These are phyloP conservation scores for Vidua chalybeata DNA, from an alignment of 2,113 vertebrate genomes.

Conservation along the genomic window DNA sequence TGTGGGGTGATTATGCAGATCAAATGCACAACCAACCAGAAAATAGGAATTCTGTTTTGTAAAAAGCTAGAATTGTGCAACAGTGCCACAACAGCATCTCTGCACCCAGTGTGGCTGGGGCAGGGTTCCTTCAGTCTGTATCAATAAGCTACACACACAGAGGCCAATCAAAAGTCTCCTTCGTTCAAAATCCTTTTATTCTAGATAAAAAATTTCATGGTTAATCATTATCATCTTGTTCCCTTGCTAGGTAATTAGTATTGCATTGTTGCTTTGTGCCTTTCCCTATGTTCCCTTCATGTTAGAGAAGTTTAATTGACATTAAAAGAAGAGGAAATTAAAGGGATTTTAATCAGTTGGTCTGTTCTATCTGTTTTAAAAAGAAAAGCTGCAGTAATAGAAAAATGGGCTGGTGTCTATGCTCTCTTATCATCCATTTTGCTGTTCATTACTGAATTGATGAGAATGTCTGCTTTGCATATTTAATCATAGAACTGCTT, in stretches of 20 bases:
- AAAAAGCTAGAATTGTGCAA: not conserved
- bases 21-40: slow-evolving; percentile 30
- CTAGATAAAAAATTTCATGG: slow-evolving; percentile 50
- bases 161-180: not conserved
- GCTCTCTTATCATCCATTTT: slow-evolving; percentile 41
- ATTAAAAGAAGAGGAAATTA: slow-evolving; percentile 61
- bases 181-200: slow-evolving; percentile 1
- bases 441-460: slow-evolving; percentile 41
- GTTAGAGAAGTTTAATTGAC: slow-evolving; percentile 66
- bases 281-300: slow-evolving; percentile 51
- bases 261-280: slow-evolving; percentile 64
- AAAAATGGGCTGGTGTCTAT: slow-evolving; percentile 47
- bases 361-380: slow-evolving; percentile 51
- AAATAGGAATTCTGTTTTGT: slow-evolving; percentile 14
- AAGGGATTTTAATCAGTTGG: slow-evolving; percentile 65
- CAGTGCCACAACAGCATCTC: not conserved
- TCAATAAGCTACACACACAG: not conserved
- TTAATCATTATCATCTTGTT: slow-evolving; percentile 71
- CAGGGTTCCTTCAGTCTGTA: not conserved
- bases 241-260: slow-evolving; percentile 68
- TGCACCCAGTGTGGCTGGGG: not conserved
- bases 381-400: slow-evolving; percentile 44
- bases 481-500: slow-evolving; percentile 37
- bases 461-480: slow-evolving; percentile 52
- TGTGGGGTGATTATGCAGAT: slow-evolving; percentile 26